Evolutionary conservation across 1,140 invertebrate genomes (phyloP).

Genomic region (Littorina saxatilis): DNA sequence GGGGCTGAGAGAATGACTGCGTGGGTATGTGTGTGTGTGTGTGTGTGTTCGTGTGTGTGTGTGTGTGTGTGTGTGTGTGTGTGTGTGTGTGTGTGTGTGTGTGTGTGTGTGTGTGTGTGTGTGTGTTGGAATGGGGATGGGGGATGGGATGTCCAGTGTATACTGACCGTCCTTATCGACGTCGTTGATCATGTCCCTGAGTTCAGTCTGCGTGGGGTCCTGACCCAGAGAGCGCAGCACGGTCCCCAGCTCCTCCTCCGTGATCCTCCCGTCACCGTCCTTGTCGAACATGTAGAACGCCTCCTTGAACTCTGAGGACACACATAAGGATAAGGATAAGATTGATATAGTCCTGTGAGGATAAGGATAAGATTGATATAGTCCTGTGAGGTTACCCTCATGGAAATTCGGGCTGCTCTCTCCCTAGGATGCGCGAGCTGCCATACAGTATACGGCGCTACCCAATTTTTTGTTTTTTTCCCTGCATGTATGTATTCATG

Average conservation of each 20-base stretch:
- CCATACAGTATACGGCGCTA: no score
- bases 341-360: neutral
- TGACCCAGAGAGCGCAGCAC: constrained; percentile 61
- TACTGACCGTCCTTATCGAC: constrained; percentile 78
- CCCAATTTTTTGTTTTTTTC: neutral
- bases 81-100: constrained; percentile 28
- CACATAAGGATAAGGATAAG: neutral
- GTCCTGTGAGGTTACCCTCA: neutral
- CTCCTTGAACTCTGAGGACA: constrained; percentile 48
- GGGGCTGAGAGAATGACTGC: no score
- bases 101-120: constrained; percentile 24
- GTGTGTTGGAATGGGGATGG: neutral
- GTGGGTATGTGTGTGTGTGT: no score
- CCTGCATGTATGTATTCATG: neutral
- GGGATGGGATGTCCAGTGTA: no score
- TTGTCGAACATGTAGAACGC: constrained; percentile 63
- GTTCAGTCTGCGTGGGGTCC: constrained; percentile 75
- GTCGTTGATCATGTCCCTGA: constrained; percentile 93
- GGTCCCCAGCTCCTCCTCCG: constrained; percentile 52
- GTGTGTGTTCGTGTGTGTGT: no score
- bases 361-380: neutral
- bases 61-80: constrained; percentile 26
- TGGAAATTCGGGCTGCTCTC: no score
- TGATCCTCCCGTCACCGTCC: constrained; percentile 59
- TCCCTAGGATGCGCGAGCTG: no score